Percentiles rank a stretch among this genome's conserved stretches.
Evolutionary conservation across 2,797 vertebrate species (phyloP).

Genomic region (Ficedula albicollis): DNA sequence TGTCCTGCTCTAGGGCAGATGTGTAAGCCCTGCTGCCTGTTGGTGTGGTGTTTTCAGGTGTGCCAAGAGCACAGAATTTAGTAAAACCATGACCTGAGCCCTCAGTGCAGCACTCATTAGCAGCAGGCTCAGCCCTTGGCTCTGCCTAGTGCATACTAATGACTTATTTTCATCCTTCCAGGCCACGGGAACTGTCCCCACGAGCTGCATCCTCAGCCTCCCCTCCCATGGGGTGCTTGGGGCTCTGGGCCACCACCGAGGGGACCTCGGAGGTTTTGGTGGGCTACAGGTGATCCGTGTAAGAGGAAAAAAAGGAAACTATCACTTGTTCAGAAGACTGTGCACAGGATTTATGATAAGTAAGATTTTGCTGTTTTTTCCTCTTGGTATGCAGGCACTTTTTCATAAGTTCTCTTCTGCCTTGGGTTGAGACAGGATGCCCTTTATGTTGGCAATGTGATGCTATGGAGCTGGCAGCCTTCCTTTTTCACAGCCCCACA

Average conservation of each 20-base stretch:
- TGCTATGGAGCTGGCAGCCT: not conserved
- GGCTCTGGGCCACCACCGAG: not conserved
- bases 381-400: not conserved
- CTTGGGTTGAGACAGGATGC: not conserved
- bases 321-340: not conserved
- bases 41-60: not conserved
- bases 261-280: not conserved
- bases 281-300: not conserved
- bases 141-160: not conserved
- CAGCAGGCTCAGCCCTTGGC: not conserved
- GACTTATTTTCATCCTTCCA: not conserved
- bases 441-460: not conserved
- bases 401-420: not conserved
- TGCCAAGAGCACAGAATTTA: not conserved
- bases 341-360: not conserved
- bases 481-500: not conserved
- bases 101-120: not conserved
- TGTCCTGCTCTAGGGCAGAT: fast-evolving
- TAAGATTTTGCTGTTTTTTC: not conserved
- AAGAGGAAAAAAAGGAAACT: not conserved
- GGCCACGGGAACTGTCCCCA: not conserved
- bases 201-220: fast-evolving
- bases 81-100: not conserved
- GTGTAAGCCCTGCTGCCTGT: fast-evolving
- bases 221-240: fast-evolving